Evolutionary conservation across 2,797 vertebrate species (phyloP), one percentile per base, ranked within the genome.

Genomic region (Sciaenops ocellatus): DNA sequence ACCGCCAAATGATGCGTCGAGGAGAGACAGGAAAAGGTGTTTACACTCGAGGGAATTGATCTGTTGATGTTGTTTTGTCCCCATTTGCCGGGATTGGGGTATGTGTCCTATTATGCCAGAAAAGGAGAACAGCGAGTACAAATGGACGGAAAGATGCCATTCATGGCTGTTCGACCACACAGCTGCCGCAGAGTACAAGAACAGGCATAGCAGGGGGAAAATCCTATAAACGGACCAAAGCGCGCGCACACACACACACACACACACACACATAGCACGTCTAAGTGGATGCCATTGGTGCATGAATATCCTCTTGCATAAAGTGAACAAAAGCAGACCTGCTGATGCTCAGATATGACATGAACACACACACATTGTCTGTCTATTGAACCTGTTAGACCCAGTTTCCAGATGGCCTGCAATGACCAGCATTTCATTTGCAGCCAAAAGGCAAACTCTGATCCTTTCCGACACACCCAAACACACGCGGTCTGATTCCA

Each of bases 21-120:
- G 73, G 78, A 73, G 77, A 73, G 70, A 82, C 54, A 3, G 71
- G 46, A 62, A 83, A 83, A 87, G 77, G 85, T 82, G 82, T 64
- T 82, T 18, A 30, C 50, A 73, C 85, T 78, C 11, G 6, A 73
- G 71, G 73, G 64, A 72, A 83, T 50, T 70, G 61, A 71, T 84
- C 59, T 73, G 62, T 78, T 79, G 34, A 38, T 3, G 68, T 55
- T 74, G 70, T 59, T 79, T 70, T 30, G 54, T 76, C 72, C 34
- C 20, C 16, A 11, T 82, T 80, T 57, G 47, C 60, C 4, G 5
- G 42, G 54, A 69, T 28, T 69, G 75, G 1, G 8, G 68, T 26
- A 61, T 59, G 47, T 38, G 47, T 71, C 48, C 48, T 15, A 30
- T 74, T 73, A 74, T 6, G 22, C n/a, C 30, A 46, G 7, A 67